These are phyloP conservation scores for Bubo scandiacus DNA, from an alignment of 2,113 vertebrate species.

Conservation along the genomic window DNA sequence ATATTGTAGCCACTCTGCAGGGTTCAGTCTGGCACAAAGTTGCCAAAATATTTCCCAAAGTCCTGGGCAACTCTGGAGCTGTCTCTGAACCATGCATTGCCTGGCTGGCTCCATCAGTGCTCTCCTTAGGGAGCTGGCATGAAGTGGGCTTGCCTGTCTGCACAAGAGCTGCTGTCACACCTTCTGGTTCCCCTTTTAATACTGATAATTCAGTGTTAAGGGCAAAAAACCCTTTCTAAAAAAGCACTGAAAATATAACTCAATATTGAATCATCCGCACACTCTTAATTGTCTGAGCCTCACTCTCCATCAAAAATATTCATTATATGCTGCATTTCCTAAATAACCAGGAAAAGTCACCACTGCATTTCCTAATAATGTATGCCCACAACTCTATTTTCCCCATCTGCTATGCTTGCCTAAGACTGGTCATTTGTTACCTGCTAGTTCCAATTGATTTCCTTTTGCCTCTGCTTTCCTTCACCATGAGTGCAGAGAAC, in stretches of 20 bases:
- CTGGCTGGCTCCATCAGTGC: neutral
- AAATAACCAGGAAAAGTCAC: constrained; percentile 19
- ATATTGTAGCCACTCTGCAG: neutral
- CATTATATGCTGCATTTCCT: constrained; percentile 43
- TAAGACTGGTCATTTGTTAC: constrained; percentile 82
- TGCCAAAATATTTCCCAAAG: neutral
- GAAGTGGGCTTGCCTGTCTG: neutral
- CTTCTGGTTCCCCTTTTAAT: neutral
- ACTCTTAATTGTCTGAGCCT: neutral
- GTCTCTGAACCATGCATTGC: rapidly evolving
- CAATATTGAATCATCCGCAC: neutral
- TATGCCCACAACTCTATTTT: constrained; percentile 70
- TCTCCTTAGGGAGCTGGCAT: neutral
- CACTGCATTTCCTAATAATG: constrained; percentile 55
- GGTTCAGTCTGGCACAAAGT: neutral
- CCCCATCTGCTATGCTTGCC: constrained; percentile 71
- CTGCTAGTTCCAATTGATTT: constrained; percentile 84
- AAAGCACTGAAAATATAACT: neutral
- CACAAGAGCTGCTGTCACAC: neutral
- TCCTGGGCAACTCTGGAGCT: neutral
- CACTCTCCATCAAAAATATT: neutral
- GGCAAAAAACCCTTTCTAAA: neutral
- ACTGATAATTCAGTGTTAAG: neutral
- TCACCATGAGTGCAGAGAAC: constrained; percentile 67
- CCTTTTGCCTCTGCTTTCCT: constrained; percentile 75